phyloP scores from a whole-genome alignment of 2,888 invertebrate genomes.

The Pterobdella sp. region DNA sequence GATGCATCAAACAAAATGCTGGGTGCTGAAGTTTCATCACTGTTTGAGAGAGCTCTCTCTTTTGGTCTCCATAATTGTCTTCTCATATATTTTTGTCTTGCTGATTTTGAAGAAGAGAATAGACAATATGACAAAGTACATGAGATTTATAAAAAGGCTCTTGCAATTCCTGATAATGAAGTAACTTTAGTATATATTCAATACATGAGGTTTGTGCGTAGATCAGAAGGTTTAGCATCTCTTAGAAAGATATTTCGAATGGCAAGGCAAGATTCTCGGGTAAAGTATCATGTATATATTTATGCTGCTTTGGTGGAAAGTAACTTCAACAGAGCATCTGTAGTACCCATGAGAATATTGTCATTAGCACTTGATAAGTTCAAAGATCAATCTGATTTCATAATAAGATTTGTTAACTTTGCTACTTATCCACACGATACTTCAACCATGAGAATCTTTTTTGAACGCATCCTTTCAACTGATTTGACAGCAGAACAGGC shows the following conservation, averaged over 20 bases:
- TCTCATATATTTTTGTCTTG: conserved; percentile 91
- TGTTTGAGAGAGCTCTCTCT: conserved; percentile 86
- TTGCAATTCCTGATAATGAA: conserved; percentile 81
- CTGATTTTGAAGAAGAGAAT: conserved; percentile 84
- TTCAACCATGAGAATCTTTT: conserved; percentile 87
- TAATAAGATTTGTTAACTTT: conserved; percentile 90
- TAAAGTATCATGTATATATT: conserved; percentile 86
- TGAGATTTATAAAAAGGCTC: conserved; percentile 82
- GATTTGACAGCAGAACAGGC: conserved; percentile 81
- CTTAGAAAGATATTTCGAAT: conserved; percentile 88
- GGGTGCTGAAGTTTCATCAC: conserved; percentile 82
- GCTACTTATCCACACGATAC: conserved; percentile 83
- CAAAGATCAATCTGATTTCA: conserved; percentile 86
- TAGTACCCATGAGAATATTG: conserved; percentile 57
- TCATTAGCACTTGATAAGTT: conserved; percentile 95
- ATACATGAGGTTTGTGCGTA: conserved; percentile 94
- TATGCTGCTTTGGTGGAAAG: conserved; percentile 98
- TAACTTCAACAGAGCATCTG: conserved; percentile 76
- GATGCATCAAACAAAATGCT: conserved; percentile 77
- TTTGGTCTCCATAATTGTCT: conserved; percentile 82
- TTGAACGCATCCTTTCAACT: conserved; percentile 88
- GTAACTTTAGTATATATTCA: conserved; percentile 95
- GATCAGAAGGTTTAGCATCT: conserved; percentile 95
- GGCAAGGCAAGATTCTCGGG: conserved; percentile 76
- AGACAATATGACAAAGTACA: conserved; percentile 87